Percentiles rank a stretch among this genome's conserved stretches.
Evolutionary conservation across 2,113 vertebrate species (phyloP).

Genomic region (Channa maculata): DNA sequence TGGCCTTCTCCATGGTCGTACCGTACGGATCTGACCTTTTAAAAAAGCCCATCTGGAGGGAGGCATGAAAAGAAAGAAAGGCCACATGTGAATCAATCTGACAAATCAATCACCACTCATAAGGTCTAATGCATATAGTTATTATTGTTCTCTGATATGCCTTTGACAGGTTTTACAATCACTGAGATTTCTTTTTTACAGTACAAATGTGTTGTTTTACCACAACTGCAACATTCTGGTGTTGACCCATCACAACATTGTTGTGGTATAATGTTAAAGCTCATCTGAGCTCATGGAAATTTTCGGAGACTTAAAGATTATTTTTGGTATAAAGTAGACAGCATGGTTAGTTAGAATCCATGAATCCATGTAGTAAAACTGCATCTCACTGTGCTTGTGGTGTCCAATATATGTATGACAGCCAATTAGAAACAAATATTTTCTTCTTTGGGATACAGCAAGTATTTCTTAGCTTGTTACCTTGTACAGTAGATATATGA

Average conservation of each 20-base stretch:
- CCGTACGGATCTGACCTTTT: slow-evolving; percentile 90
- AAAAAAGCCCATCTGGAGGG: slow-evolving; percentile 91
- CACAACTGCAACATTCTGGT: too few species aligned
- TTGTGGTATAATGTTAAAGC: not conserved
- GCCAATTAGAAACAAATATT: too few species aligned
- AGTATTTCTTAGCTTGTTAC: slow-evolving; percentile 67
- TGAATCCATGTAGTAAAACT: too few species aligned
- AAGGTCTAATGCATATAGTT: not conserved
- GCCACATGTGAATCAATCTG: not conserved
- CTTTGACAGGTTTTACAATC: not conserved
- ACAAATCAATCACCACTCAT: not conserved
- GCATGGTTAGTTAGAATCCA: too few species aligned
- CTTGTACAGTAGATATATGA: slow-evolving; percentile 93
- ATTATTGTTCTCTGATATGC: not conserved
- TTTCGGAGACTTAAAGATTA: too few species aligned
- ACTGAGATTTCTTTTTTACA: not conserved
- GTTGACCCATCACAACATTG: not conserved
- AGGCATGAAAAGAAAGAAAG: slow-evolving; percentile 6
- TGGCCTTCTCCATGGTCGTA: slow-evolving; percentile 95
- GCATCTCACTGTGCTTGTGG: too few species aligned
- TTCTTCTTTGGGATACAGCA: too few species aligned
- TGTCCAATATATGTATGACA: too few species aligned
- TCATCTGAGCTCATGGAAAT: too few species aligned
- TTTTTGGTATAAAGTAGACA: too few species aligned
- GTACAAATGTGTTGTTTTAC: too few species aligned